Conservation (phyloP, 2,888 invertebrate genomes). For the Plusia festucae region DNA sequence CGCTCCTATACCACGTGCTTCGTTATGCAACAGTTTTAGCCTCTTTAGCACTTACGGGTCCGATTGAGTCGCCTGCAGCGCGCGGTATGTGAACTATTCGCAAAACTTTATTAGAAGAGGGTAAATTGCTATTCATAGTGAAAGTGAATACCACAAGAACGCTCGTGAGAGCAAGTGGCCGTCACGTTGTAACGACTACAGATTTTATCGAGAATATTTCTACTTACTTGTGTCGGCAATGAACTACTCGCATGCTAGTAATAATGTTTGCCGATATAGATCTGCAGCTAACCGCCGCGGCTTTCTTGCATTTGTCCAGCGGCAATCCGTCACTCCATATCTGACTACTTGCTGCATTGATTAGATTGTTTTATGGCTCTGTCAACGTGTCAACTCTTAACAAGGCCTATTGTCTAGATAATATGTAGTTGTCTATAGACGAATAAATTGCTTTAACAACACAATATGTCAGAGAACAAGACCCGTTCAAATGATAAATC, state of each 20-base stretch:
- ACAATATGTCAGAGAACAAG: conserved; percentile 67
- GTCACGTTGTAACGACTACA: conserved; percentile 60
- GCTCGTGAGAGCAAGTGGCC: conserved; percentile 64
- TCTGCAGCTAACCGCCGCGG: conserved; percentile 66
- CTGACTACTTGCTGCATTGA: conserved; percentile 71
- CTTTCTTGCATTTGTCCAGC: conserved; percentile 68
- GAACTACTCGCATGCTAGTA: conserved; percentile 70
- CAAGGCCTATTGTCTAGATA: conserved; percentile 74
- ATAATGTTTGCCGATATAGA: conserved; percentile 72
- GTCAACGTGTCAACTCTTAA: conserved; percentile 71
- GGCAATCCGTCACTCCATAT: conserved; percentile 74
- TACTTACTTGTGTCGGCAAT: conserved; percentile 70
- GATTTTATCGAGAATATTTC: conserved; percentile 70
- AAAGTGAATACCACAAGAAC: conserved; percentile 71
- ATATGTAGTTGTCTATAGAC: conserved; percentile 62
- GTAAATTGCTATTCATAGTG: conserved; percentile 66
- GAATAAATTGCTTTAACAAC: conserved; percentile 70
- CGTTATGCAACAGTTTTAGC: conserved; percentile 74
- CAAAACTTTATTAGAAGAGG: conserved; percentile 50
- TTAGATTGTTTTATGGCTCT: conserved; percentile 75
- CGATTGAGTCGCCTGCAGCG: conserved; percentile 61
- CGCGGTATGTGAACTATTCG: conserved; percentile 44
- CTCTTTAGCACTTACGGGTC: conserved; percentile 60
- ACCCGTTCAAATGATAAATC: conserved; percentile 67
- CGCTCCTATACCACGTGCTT: conserved; percentile 80